Evolutionary conservation across 1,140 invertebrate genomes (phyloP).

Genomic region (Bradynema listronoti): DNA sequence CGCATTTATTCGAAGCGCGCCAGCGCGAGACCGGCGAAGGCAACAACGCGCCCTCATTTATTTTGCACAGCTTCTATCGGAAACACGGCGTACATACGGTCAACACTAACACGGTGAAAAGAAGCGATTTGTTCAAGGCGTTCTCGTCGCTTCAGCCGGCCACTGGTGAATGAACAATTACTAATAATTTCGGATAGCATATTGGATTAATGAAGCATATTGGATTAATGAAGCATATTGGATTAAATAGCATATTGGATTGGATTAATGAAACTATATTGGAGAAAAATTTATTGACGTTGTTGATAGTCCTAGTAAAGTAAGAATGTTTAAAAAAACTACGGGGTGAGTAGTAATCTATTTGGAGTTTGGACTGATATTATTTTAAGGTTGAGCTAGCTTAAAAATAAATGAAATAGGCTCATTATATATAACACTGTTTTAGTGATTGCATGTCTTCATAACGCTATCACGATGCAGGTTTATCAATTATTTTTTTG

Average conservation of each 20-base stretch:
- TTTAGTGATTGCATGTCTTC: constrained; percentile 64
- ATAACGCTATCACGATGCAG: constrained; percentile 68
- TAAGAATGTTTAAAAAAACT: too few species aligned
- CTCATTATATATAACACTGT: too few species aligned
- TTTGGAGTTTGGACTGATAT: background rate
- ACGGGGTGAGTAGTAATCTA: constrained; percentile 6
- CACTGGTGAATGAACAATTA: constrained; percentile 33
- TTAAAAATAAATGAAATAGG: too few species aligned
- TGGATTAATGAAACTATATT: too few species aligned
- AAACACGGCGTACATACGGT: constrained; percentile 20
- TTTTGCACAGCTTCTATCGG: constrained; percentile 33
- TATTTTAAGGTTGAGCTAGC: too few species aligned
- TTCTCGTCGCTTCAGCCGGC: constrained; percentile 49
- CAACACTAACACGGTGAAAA: constrained; percentile 10
- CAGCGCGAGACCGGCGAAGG: constrained; percentile 26
- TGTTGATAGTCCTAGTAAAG: too few species aligned
- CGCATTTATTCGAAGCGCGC: background rate
- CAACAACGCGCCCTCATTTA: constrained; percentile 20
- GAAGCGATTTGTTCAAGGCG: constrained; percentile 37
- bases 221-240: too few species aligned
- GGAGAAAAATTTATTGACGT: too few species aligned
- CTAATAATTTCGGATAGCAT: too few species aligned
- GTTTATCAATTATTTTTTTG: too few species aligned
- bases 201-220: too few species aligned
- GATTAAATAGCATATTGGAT: too few species aligned